Base-by-base conservation (phyloP, 2,797 vertebrate species). In the Rousettus madagascariensis region DNA sequence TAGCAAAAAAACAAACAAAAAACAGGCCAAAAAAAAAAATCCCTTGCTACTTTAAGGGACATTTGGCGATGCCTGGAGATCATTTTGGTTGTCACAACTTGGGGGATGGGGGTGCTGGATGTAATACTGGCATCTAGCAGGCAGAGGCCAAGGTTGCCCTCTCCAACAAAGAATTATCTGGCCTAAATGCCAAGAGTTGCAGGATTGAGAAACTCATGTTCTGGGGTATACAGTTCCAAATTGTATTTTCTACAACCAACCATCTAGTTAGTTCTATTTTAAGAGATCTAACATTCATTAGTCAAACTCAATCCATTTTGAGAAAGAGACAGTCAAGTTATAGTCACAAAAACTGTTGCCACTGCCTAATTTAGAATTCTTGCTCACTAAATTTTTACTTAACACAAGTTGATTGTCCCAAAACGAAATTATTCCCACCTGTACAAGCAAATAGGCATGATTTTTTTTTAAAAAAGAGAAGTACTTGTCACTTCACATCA, bases 261-360 rank as follows among this genome's bases (percentile, higher is more conserved):
- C 20, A 65, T n/a, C 20, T 61, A 91, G 61, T 88, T 49, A 69
- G 63, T 72, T 77, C 51, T 80, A 72, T 74, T 86, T 80, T 69
- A 65, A 69, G 51, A 82, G 30, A 95, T 61, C 61, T 82, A 86
- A 86, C 51, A 95, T 63, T 75, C 51, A 86, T 17, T 86, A 91
- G 46, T 38, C 86, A n/a, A 93, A 69, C 53, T 33, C 51, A 80
- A 59, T 13, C n/a, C 19, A 38, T 86, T 88, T 53, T 38, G 3
- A 87, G 33, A 38, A 87, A 72, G 71, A 92, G 19, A 90, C 5
- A 65, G 16, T 86, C 11, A 85, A 85, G 57, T 86, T 90, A 49
- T 53, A 93, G 59, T 75, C 68, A 83, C 41, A 86, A 75, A 94
- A 82, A 41, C 20, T 86, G 68, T 61, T 91, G 55, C 26, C 11